Evolutionary conservation across 2,113 vertebrate species (phyloP).

Genomic region (Hippolais icterina): DNA sequence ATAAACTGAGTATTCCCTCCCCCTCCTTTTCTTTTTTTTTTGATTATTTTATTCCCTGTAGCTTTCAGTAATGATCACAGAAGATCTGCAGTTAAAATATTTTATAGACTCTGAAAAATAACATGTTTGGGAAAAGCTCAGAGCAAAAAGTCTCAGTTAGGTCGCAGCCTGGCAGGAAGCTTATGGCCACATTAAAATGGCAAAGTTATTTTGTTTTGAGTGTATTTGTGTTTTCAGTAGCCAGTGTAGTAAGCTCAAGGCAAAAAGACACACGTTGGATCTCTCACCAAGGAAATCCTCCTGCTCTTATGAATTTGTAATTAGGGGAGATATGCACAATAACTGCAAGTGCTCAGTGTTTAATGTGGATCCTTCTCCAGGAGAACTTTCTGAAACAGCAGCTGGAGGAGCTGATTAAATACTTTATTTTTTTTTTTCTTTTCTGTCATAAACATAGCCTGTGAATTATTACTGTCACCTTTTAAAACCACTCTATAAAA

Average conservation of each 20-base stretch:
- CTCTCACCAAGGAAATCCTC: conserved; percentile 43
- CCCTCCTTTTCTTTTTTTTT: not conserved
- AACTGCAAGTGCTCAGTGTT: conserved; percentile 13
- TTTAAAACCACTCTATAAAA: not conserved
- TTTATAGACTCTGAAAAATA: conserved; percentile 76
- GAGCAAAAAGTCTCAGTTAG: conserved; percentile 82
- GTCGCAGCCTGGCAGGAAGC: conserved; percentile 73
- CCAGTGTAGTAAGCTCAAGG: conserved; percentile 2
- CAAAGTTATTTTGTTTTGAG: conserved; percentile 71
- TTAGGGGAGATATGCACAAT: not conserved
- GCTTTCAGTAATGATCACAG: conserved; percentile 70
- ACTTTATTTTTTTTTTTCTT: not conserved
- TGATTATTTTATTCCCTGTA: conserved; percentile 13
- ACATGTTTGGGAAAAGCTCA: conserved; percentile 55
- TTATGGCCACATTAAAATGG: conserved; percentile 76
- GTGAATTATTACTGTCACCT: not conserved
- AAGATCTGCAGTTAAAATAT: conserved; percentile 64
- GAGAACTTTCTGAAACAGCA: not conserved
- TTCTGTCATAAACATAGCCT: not conserved
- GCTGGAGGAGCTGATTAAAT: not conserved
- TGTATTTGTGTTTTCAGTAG: conserved; percentile 46
- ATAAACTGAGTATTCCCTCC: conserved; percentile 61
- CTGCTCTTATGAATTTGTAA: conserved; percentile 5
- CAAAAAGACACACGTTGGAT: conserved; percentile 12
- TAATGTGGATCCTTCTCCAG: not conserved